Base-by-base conservation (phyloP, 2,113 vertebrate species). In the Mobula hypostoma region DNA sequence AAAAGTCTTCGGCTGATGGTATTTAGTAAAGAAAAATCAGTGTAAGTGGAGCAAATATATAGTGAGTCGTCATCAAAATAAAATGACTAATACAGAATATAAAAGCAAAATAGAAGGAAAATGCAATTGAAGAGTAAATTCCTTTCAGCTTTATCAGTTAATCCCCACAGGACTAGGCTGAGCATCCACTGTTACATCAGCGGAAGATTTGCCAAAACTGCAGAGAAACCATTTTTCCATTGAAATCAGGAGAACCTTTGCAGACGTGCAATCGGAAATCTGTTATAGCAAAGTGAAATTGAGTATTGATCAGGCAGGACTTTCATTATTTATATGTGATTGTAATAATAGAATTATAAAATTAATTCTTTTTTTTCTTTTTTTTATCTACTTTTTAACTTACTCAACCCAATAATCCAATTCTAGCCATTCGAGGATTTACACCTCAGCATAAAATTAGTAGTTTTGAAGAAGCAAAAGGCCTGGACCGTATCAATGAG, bases 361-460 rank as follows among this genome's bases (percentile, higher is more conserved):
- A 5, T 94, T 78, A 76, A 76, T 72, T 94, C 5, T 91, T 12
- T 87, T 56, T 63, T 82, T 40, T 63, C 58, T 68, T 66, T 78
- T 94, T 61, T 94, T 40, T 76, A 40, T 77, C 36, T 95, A 94
- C 77, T 94, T 94, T 87, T 70, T 70, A 58, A 95, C 85, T 94
- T 82, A 9, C 61, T 93, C 85, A 32, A 90, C 66, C 66, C 61
- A 88, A 88, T 94, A 87, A 94, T 68, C 91, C n/a, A 72, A 27
- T 94, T 40, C 48, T 96, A 97, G 97, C 97, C 78, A 97, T 97
- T 95, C 97, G 97, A 0, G 97, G 97, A 32, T 98, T 97, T 95
- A 97, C 97, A 94, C 97, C 97, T 11, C 97, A 97, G 96, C 97
- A 97, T 95, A 97, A 98, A 96, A 98, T 98, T 96, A 96, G 94